Base-by-base conservation (phyloP, 2,797 vertebrate species). In the Morus bassanus region DNA sequence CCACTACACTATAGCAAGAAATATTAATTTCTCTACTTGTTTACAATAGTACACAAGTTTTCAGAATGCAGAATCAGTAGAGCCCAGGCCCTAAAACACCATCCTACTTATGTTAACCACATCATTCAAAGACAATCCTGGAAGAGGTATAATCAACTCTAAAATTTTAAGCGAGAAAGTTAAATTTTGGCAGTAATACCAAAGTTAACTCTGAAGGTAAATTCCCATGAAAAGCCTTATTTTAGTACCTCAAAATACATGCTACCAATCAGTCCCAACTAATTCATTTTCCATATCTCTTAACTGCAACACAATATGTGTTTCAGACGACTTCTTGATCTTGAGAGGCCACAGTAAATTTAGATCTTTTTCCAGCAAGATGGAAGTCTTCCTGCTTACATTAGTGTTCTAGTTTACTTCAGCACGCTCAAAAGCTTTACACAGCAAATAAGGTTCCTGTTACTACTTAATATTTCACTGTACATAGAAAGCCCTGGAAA, bases 251-350 rank as follows among this genome's bases (percentile, higher is more conserved):
- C 13, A 18, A 30, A 67, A n/a, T 2, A 21, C 39, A 46, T 7
- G 7, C 19, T 48, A 24, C 56, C 35, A 27, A 9, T 18, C 63
- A 54, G 18, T 11, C 59, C 35, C 48, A 63, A 30, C 12, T 18
- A 33, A 46, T 13, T 54, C 2, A 13, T 33, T 10, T n/a, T 65
- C 59, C 8, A 0, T 19, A 3, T 28, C 67, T 13, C 13, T n/a
- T 23, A 31, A 21, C 11, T 24, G 15, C 63, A 54, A 59, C n/a
- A 46, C 64, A 41, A 41, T 5, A 28, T 1, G 5, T 28, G 30
- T n/a, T 57, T 69, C 43, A 78, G 30, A 35, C 18, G 18, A 27
- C 35, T 25, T 25, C 50, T n/a, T 27, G 33, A 25, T 53, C 16
- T 10, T 15, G 6, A 63, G 7, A 78, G 4, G 23, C 15, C 48